Evolutionary conservation across 35 echinoderm and acorn worm genomes (phyloP), one percentile per base, ranked within the genome.

Genomic region (Heliocidaris erythrogramma): DNA sequence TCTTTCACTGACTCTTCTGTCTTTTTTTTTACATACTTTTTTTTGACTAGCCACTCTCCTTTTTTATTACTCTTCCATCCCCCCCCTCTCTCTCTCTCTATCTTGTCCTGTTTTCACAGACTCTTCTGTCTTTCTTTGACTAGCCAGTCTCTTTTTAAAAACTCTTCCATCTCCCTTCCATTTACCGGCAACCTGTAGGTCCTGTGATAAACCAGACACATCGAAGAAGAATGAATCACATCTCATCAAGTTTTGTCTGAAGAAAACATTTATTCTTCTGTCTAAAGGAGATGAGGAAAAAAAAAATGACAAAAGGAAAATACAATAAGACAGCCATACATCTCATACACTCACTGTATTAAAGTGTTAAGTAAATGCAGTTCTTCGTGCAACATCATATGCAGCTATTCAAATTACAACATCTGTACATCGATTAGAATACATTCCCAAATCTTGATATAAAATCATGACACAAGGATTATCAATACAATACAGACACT

Each of bases 241-340:
- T 78, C 21, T 5, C 18, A 78, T 21, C 65, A 21, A 78, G 27
- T 78, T 21, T 24, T 71, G 61, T 78, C 27, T 78, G 27, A 78
- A 78, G 65, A 78, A 78, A 78, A 78, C 65, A 78, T 78, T 78
- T 78, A 78, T 78, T 78, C 17, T 27, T 78, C 65, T 78, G 65
- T 21, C 65, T 78, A 78, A 21, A 78, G 65, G 65, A 78, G 65
- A 78, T 21, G 65, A n/a, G 65, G 27, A 5, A 78, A n/a, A 78
- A 78, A 56, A 78, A 78, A 78, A n/a, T 24, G 35, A 42, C 18
- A 78, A 5, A 78, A 78, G 21, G 65, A 78, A 78, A 78, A 78
- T 27, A 78, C 35, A 42, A 42, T 42, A 42, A 42, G 35, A 42
- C 18, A 13, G n/a, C 21, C 65, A n/a, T 78, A 78, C 65, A n/a